Evolutionary conservation across 2,113 vertebrate species (phyloP), one percentile per base, ranked within the genome.

Genomic region (Dendrocopos noguchii): DNA sequence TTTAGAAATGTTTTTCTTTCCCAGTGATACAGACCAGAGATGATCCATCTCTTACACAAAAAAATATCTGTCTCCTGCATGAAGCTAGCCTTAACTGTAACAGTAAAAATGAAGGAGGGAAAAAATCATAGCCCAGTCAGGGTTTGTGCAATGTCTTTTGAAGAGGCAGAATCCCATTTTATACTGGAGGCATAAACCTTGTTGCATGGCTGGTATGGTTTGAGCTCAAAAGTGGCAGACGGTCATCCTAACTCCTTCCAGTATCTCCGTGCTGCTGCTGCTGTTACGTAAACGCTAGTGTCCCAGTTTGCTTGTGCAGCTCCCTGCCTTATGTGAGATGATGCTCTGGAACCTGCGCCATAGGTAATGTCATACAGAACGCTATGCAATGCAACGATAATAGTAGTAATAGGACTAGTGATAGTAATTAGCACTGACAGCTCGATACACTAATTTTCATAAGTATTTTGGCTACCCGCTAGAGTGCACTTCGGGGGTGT

Each of bases 251-350:
- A 42, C 76, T 80, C 77, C 88, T 89, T 64, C 12, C 17, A 82
- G 13, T 61, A 65, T 80, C 92, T 66, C 80, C 75, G 82, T 73
- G 79, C 50, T 52, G 50, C 92, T 70, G 82, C 75, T 42, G 75
- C 82, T 67, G 67, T 95, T 96, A 95, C 15, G 65, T 90, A 94
- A 96, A 86, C 10, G 80, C 88, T 34, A 21, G 56, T 86, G 95
- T 18, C 92, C 95, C 87, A 89, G 67, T 90, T 93, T 85, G 93
- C 86, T 72, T 29, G 80, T 75, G 91, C 88, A 75, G 91, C 82
- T 84, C 65, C 59, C 75, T 19, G 75, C 86, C 66, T 71, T 11
- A 14, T 1, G 67, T 64, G 15, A 55, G 33, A 16, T 13, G 80
- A 85, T 88, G 94, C 84, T 80, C 80, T 15, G 90, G 64, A 91